These are phyloP conservation scores for Eretmocerus hayati DNA, from an alignment of 2,888 invertebrate genomes.

Conservation along the genomic window DNA sequence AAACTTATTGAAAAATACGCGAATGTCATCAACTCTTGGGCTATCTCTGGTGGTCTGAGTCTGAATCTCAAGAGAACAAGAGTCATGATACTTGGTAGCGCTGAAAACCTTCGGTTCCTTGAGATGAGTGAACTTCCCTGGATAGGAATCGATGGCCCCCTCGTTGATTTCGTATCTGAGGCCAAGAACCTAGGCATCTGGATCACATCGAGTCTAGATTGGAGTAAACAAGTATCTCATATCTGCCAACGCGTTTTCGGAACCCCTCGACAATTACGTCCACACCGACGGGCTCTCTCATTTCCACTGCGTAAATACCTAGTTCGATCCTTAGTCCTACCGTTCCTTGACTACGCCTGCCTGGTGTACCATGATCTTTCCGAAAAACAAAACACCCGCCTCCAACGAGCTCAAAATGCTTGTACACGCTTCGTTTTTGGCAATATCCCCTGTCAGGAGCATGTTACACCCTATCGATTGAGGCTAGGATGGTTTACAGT, in stretches of 20 bases:
- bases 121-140: neutral
- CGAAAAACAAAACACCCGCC: no score
- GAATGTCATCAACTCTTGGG: constrained; percentile 3
- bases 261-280: neutral
- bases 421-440: no score
- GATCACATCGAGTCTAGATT: neutral
- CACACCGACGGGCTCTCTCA: neutral
- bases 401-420: no score
- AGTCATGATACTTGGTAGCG: no score
- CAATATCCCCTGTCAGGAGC: no score
- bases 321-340: neutral
- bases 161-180: neutral
- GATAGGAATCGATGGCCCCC: neutral
- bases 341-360: neutral
- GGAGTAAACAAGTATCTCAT: neutral
- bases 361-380: neutral
- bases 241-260: neutral
- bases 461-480: no score
- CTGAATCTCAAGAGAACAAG: no score
- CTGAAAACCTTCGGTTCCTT: neutral
- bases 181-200: neutral
- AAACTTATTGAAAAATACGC: constrained; percentile 5
- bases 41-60: constrained; percentile 4
- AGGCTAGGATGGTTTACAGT: no score
- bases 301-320: neutral